Evolutionary conservation across 2,888 invertebrate genomes (phyloP).

Genomic region (Lymantria monacha): DNA sequence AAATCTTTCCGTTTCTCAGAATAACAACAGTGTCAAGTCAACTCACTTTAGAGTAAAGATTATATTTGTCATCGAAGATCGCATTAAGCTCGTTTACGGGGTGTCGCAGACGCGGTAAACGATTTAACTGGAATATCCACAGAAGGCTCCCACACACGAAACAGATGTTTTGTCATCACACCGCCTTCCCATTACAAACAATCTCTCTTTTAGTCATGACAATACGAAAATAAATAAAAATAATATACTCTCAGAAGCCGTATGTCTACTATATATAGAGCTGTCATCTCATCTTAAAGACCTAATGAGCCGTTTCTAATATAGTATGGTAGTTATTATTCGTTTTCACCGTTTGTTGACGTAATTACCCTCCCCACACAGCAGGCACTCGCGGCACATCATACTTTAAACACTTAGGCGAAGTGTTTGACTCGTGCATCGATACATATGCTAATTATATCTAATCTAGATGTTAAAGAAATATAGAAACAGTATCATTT

Average conservation of each 20-base stretch:
- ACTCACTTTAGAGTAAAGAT: conserved; percentile 75
- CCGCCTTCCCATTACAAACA: conserved; percentile 53
- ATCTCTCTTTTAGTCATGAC: conserved; percentile 51
- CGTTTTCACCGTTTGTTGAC: conserved; percentile 64
- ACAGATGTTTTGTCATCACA: conserved; percentile 73
- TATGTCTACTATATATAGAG: conserved; percentile 67
- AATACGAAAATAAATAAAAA: conserved; percentile 60
- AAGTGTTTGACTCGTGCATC: conserved; percentile 1
- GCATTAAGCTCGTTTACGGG: conserved; percentile 72
- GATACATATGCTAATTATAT: background rate
- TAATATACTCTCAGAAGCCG: conserved; percentile 52
- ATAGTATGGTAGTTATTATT: conserved; percentile 68
- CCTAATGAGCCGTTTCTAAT: conserved; percentile 79
- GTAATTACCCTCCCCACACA: conserved; percentile 59
- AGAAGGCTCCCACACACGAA: conserved; percentile 50
- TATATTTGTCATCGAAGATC: conserved; percentile 77
- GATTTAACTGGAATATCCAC: conserved; percentile 59
- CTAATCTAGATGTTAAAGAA: background rate
- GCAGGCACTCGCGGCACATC: conserved; percentile 22
- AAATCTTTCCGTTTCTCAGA: conserved; percentile 76
- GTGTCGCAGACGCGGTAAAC: conserved; percentile 66
- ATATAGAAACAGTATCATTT: conserved; percentile 1
- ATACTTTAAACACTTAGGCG: conserved; percentile 17
- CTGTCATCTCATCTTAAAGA: conserved; percentile 76
- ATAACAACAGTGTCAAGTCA: conserved; percentile 78